Evolutionary conservation across 2,888 invertebrate genomes (phyloP).

Genomic region (Chaitophorus viminalis): DNA sequence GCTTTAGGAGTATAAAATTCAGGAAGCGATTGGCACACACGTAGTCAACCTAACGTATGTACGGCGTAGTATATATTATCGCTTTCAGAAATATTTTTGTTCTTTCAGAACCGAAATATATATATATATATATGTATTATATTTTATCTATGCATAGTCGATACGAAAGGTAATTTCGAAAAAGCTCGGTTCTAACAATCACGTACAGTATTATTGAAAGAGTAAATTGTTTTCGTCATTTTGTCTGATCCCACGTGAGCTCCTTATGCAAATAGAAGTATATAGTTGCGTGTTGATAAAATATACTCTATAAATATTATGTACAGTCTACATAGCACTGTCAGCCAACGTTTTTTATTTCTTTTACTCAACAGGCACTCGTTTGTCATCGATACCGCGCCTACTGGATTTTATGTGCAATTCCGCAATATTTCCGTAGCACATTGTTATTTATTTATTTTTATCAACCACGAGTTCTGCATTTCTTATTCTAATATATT

Average conservation of each 20-base stretch:
- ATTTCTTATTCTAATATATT: too few relatives aligned
- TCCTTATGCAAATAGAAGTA: background rate
- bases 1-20: background rate
- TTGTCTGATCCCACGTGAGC: slow-evolving; percentile 5
- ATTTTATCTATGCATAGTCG: background rate
- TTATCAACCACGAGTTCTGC: too few relatives aligned
- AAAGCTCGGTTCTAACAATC: background rate
- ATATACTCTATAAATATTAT: background rate
- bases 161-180: slow-evolving; percentile 14
- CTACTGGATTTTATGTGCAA: background rate
- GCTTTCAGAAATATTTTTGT: background rate
- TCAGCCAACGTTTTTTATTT: background rate
- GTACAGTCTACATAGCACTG: background rate
- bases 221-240: slow-evolving; percentile 38
- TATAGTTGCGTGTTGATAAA: background rate
- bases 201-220: slow-evolving; percentile 6
- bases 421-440: too few relatives aligned
- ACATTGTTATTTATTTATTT: too few relatives aligned
- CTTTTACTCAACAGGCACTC: background rate
- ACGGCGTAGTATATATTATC: background rate
- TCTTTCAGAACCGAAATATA: slow-evolving; percentile 1
- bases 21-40: slow-evolving; percentile 22
- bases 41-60: background rate
- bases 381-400: background rate
- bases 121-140: background rate